A percentile compares a stretch with the other conserved stretches of the same genome.
Evolutionary conservation across 1,140 invertebrate species (phyloP).

Genomic region (Oncopodura yosiiana): DNA sequence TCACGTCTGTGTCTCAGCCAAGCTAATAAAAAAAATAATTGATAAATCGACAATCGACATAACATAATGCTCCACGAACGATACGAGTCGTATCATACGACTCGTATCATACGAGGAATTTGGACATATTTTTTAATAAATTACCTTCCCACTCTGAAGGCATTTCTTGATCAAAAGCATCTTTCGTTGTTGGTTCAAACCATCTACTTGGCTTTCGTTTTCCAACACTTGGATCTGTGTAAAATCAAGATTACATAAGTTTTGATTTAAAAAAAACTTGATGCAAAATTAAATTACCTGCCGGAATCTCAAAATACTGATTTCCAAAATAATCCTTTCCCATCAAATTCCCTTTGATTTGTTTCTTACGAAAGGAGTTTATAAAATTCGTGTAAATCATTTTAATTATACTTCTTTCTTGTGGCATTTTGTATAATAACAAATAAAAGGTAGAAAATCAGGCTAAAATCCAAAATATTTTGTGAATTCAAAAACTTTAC

Average conservation of each 20-base stretch:
- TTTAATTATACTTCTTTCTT: slow-evolving; percentile 37
- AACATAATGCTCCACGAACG: background rate
- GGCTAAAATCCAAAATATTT: no score
- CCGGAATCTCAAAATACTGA: slow-evolving; percentile 65
- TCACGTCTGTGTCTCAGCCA: slow-evolving; percentile 62
- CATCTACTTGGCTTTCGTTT: slow-evolving; percentile 54
- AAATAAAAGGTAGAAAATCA: no score
- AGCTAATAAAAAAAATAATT: slow-evolving; percentile 38
- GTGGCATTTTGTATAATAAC: background rate
- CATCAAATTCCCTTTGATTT: slow-evolving; percentile 44
- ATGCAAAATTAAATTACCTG: slow-evolving; percentile 32
- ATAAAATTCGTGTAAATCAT: slow-evolving; percentile 50
- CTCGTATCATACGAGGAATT: background rate
- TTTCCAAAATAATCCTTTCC: slow-evolving; percentile 69
- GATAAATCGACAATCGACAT: background rate
- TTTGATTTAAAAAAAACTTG: slow-evolving; percentile 7
- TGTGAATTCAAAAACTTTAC: no score
- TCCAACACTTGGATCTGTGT: slow-evolving; percentile 44
- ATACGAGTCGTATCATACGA: background rate
- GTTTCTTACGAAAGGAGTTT: slow-evolving; percentile 48
- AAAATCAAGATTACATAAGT: background rate
- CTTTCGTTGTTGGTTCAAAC: slow-evolving; percentile 54
- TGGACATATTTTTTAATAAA: background rate
- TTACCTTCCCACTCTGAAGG: slow-evolving; percentile 66
- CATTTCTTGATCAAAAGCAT: slow-evolving; percentile 54